A percentile compares a stretch with the other conserved stretches of the same genome.
Conservation (phyloP, 2,113 vertebrate species). For the Chaetops frenatus region DNA sequence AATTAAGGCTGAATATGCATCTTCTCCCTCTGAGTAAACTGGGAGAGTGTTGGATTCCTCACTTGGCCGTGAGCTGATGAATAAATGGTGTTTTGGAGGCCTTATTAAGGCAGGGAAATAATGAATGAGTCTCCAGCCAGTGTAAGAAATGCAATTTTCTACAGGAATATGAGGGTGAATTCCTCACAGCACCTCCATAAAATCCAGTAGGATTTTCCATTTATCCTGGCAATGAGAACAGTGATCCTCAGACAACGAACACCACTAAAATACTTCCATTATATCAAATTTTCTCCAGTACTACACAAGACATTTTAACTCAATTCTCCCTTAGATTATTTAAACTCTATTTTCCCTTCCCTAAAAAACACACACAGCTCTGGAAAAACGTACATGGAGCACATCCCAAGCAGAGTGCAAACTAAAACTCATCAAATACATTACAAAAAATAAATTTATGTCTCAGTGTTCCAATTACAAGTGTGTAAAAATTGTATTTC, state of each 20-base stretch:
- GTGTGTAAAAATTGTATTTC: fast-evolving
- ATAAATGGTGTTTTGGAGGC: background rate
- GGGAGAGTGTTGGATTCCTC: background rate
- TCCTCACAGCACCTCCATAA: background rate
- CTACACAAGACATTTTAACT: background rate
- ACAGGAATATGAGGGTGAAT: background rate
- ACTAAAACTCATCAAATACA: background rate
- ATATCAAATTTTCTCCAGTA: background rate
- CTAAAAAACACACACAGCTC: background rate
- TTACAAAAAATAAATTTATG: background rate
- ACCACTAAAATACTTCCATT: background rate
- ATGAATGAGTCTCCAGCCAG: background rate
- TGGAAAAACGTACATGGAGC: background rate
- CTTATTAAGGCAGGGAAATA: background rate
- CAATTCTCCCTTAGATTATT: background rate
- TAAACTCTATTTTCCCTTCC: background rate
- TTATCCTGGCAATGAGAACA: background rate
- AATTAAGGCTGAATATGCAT: background rate
- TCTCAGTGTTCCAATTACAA: background rate
- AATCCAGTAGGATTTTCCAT: background rate
- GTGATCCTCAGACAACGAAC: background rate
- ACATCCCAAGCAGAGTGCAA: background rate
- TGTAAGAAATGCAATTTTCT: background rate
- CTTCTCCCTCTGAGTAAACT: background rate
- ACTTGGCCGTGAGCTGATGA: background rate